phyloP scores from a whole-genome alignment of 2,888 invertebrate species.

The Loripinus fragilis region DNA sequence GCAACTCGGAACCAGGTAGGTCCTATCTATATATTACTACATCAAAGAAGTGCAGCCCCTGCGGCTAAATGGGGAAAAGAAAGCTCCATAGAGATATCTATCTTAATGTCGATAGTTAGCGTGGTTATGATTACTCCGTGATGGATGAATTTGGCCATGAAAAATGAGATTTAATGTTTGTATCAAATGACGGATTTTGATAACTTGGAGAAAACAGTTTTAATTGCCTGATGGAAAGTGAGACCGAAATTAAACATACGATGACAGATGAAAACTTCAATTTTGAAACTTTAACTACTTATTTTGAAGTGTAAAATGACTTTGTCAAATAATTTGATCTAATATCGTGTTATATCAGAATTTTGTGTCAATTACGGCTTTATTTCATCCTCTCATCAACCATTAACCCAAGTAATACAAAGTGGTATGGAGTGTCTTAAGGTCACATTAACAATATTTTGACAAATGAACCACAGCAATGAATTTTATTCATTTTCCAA shows the following conservation, averaged over 20 bases:
- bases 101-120: conserved; percentile 52
- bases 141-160: conserved; percentile 11
- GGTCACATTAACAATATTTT: too few species aligned
- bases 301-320: conserved; percentile 10
- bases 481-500: too few species aligned
- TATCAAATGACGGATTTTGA: conserved; percentile 18
- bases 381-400: too few species aligned
- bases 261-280: conserved; percentile 17
- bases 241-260: conserved; percentile 1
- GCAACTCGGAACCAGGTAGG: conserved; percentile 46
- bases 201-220: background rate
- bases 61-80: conserved; percentile 42
- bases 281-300: conserved; percentile 12
- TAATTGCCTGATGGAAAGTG: conserved; percentile 3
- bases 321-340: conserved; percentile 10
- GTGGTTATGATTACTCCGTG: conserved; percentile 33
- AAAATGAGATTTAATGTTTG: conserved; percentile 20
- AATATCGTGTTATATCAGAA: background rate
- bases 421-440: too few species aligned
- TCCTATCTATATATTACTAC: conserved; percentile 49
- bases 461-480: too few species aligned
- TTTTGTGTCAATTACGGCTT: too few species aligned
- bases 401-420: too few species aligned
- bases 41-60: conserved; percentile 48
- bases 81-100: conserved; percentile 42